Evolutionary conservation across 2,888 invertebrate genomes (phyloP).

Genomic region (Phyllotreta cruciferae): DNA sequence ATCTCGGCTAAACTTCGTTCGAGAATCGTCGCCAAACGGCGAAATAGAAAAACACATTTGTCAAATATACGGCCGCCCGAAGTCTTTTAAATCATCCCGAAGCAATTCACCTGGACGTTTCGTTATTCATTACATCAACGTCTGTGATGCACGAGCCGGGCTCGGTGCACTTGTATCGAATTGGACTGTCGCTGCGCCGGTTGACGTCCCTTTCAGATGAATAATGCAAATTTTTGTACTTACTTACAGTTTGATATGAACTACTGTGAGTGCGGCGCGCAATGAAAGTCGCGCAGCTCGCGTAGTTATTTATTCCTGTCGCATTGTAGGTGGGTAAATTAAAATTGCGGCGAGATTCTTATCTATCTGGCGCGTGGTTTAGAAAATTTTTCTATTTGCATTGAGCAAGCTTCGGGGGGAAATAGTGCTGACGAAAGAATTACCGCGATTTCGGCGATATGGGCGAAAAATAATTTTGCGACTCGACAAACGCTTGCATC

Average conservation of each 20-base stretch:
- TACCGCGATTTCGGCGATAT: slow-evolving; percentile 4
- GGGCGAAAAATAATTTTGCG: slow-evolving; percentile 8
- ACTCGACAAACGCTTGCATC: slow-evolving; percentile 4
- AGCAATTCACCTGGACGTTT: slow-evolving; percentile 21
- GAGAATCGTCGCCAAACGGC: slow-evolving; percentile 15
- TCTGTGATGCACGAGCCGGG: slow-evolving; percentile 16
- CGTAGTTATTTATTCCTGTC: too few species aligned
- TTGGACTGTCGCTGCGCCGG: neutral
- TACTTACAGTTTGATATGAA: too few species aligned
- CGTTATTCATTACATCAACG: slow-evolving; percentile 15
- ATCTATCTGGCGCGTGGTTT: neutral
- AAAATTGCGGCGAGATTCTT: too few species aligned
- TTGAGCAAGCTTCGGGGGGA: neutral
- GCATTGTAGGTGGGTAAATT: too few species aligned
- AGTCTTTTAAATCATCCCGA: slow-evolving; percentile 29
- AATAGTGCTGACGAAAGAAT: slow-evolving; percentile 9
- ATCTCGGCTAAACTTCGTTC: slow-evolving; percentile 10
- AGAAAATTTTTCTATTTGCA: neutral
- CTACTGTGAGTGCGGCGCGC: too few species aligned
- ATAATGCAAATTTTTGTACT: too few species aligned
- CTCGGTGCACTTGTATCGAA: neutral
- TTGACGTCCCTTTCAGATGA: neutral
- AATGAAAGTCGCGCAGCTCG: too few species aligned
- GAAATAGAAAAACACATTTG: slow-evolving; percentile 25
- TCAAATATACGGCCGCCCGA: slow-evolving; percentile 19